Base-by-base conservation (phyloP, 2,797 vertebrate genomes). In the Danionella dracula region DNA sequence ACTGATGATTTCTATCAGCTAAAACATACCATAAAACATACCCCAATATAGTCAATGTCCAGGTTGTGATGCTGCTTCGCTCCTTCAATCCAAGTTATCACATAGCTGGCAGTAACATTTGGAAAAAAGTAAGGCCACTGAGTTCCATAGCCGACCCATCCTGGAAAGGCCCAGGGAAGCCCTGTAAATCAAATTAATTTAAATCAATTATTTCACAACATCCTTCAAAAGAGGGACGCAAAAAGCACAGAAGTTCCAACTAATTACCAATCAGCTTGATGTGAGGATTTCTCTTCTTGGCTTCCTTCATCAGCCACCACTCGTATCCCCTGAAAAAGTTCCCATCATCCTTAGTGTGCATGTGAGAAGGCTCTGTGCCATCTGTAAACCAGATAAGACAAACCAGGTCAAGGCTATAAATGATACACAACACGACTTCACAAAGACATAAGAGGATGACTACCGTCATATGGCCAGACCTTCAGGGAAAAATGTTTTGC, bases 291-390 rank as follows among this genome's bases (percentile, higher is more conserved):
- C 96, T 94, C 81, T 88, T 94, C 85, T 96, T 98, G 32, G 95
- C 96, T 78, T 99, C 95, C 74, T 92, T 97, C 96, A 99, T 99
- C 21, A 99, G 84, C 96, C 96, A 99, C 96, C 95, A 99, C 58
- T 99, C 95, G 35, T 99, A 99, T 1, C 96, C 96, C 29, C 93
- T 86, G 74, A 92, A 97, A 81, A 91, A 98, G 82, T 96, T 94
- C 79, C 93, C 89, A 45, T 99, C 95, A 11, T 94, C 82, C 13
- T 90, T 88, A 56, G 92, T 92, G 80, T 92, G 96, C 96, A 97
- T 98, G 76, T 99, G 94, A 9, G 96, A 99, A 1, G 96, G 92
- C 57, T 99, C 96, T 0, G 94, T 98, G 35, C 96, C 96, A 84
- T 99, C 96, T 96, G 71, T 45, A 34, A 20, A 15, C n/a, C 23